Conservation (phyloP, 2,888 invertebrate species). For the Heliconius aoede region DNA sequence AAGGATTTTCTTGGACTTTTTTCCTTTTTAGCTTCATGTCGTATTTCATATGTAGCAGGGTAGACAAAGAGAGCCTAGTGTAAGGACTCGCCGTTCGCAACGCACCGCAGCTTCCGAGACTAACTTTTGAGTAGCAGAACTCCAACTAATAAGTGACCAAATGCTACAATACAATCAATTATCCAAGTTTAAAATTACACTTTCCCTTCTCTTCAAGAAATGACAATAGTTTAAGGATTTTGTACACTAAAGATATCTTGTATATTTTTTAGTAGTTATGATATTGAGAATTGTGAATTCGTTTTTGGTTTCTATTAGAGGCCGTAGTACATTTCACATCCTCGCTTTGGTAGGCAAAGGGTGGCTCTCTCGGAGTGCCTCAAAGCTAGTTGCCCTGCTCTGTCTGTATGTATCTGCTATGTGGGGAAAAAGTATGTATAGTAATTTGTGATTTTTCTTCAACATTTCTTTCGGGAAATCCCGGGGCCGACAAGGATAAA, state of each 20-base stretch:
- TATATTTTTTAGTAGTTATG: not conserved
- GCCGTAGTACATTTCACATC: too few species aligned
- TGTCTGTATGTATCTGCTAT: too few species aligned
- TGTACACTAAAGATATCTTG: not conserved
- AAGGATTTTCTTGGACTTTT: not conserved
- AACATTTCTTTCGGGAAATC: not conserved
- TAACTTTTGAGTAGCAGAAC: too few species aligned
- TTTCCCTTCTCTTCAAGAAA: not conserved
- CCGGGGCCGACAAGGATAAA: not conserved
- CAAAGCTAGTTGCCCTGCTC: too few species aligned
- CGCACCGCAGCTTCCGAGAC: too few species aligned
- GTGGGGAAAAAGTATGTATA: too few species aligned
- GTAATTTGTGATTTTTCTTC: too few species aligned
- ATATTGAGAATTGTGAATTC: not conserved
- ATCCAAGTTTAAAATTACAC: not conserved
- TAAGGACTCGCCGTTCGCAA: too few species aligned
- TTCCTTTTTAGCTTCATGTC: not conserved
- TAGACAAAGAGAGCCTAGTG: too few species aligned
- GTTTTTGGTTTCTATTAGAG: not conserved
- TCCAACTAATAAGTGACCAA: not conserved
- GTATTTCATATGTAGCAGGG: too few species aligned
- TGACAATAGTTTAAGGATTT: constrained; percentile 4
- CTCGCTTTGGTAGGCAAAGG: too few species aligned
- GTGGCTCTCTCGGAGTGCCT: too few species aligned
- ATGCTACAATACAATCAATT: not conserved